A percentile compares a stretch with the other conserved stretches of the same genome.
Conservation (phyloP, 1,140 invertebrate species). For the Aphaenogaster rudis region DNA sequence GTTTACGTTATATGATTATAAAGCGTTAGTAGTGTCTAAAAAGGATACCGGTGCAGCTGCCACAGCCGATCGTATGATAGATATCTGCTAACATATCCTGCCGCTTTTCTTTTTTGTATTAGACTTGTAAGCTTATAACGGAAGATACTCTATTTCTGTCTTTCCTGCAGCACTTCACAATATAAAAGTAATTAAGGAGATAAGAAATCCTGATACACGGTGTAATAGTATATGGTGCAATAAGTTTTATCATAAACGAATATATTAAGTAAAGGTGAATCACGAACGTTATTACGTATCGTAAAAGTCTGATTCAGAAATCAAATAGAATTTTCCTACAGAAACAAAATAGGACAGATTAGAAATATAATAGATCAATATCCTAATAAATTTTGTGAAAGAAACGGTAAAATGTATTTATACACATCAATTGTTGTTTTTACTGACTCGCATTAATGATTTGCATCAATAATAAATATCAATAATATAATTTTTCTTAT, state of each 20-base stretch:
- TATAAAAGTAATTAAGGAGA: slow-evolving; percentile 29
- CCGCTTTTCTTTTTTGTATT: not conserved
- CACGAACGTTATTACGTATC: not conserved
- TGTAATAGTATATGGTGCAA: not conserved
- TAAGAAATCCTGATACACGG: not conserved
- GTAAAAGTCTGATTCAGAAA: not conserved
- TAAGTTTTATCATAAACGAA: not conserved
- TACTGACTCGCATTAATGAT: not conserved
- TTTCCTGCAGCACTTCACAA: not conserved
- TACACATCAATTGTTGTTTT: not conserved
- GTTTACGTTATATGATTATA: slow-evolving; percentile 14
- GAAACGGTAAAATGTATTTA: not conserved
- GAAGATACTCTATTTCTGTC: not conserved
- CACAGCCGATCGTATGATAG: slow-evolving; percentile 37
- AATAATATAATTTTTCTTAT: not conserved
- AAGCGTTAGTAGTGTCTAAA: not conserved
- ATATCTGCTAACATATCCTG: slow-evolving; percentile 38
- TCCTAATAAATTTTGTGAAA: not conserved
- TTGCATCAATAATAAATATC: not conserved
- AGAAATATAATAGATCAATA: not conserved
- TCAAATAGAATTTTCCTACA: not conserved
- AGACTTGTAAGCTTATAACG: not conserved
- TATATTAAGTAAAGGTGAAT: not conserved
- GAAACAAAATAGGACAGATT: not conserved
- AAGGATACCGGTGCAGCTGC: slow-evolving; percentile 17